Evolutionary conservation across 2,888 invertebrate species (phyloP).

Genomic region (Boloria euphrosyne): DNA sequence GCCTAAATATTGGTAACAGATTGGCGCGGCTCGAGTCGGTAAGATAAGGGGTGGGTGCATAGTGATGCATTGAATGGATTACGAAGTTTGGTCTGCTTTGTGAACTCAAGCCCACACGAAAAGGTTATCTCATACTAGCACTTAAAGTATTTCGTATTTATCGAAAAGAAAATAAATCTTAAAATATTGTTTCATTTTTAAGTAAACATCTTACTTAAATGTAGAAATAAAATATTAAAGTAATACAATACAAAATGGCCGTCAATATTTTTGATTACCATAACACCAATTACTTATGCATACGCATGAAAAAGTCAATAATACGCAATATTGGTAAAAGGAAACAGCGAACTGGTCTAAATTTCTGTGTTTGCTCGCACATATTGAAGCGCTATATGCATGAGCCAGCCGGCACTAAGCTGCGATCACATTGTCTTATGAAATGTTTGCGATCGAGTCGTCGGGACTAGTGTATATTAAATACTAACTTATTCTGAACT

Average conservation of each 20-base stretch:
- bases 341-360: slow-evolving; percentile 59
- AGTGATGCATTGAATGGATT: slow-evolving; percentile 79
- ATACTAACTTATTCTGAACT: background rate
- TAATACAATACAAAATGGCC: no score
- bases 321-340: slow-evolving; percentile 56
- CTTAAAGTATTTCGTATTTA: background rate
- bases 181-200: background rate
- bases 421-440: slow-evolving; percentile 43
- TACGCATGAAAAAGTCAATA: slow-evolving; percentile 54
- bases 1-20: slow-evolving; percentile 80
- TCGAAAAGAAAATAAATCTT: background rate
- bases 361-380: slow-evolving; percentile 63
- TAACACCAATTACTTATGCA: slow-evolving; percentile 8
- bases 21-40: slow-evolving; percentile 72
- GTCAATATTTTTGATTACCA: slow-evolving; percentile 1
- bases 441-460: slow-evolving; percentile 14
- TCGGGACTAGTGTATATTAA: slow-evolving; percentile 8
- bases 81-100: slow-evolving; percentile 64
- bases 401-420: slow-evolving; percentile 49
- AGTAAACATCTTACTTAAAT: no score
- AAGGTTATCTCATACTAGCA: slow-evolving; percentile 23
- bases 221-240: no score
- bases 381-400: slow-evolving; percentile 61
- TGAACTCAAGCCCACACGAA: slow-evolving; percentile 44
- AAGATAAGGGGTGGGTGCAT: slow-evolving; percentile 72